Conservation (phyloP, 2,888 invertebrate species). For the Sinhomidia bicolor region DNA sequence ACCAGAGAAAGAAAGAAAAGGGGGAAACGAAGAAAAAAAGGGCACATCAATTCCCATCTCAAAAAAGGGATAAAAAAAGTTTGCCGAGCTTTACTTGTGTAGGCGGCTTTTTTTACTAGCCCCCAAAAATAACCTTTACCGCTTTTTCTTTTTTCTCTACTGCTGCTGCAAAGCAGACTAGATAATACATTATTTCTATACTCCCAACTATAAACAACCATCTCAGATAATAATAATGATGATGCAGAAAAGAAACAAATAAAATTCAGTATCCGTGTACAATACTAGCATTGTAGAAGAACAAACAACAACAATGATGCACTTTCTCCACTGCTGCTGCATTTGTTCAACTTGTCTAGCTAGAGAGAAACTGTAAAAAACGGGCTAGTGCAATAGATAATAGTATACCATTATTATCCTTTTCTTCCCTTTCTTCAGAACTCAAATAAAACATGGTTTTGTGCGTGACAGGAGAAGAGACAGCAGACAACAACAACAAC, state of each 20-base stretch:
- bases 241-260: neutral
- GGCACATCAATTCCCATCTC: constrained; percentile 56
- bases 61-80: constrained; percentile 46
- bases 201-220: neutral
- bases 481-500: too few relatives aligned
- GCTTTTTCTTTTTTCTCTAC: neutral
- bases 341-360: neutral
- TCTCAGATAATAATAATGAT: neutral
- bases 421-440: neutral
- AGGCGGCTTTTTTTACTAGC: neutral
- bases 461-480: neutral
- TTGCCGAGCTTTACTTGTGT: neutral
- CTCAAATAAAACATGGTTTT: neutral
- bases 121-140: too few relatives aligned
- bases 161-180: neutral
- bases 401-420: neutral
- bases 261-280: too few relatives aligned
- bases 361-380: neutral
- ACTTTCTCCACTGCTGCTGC: neutral
- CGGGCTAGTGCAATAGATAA: constrained; percentile 4
- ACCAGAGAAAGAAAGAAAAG: neutral
- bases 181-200: constrained; percentile 36
- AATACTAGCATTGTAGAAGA: too few relatives aligned
- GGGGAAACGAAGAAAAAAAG: constrained; percentile 35
- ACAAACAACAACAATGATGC: neutral